Conservation (phyloP, 2,113 vertebrate species). For the Sylvia atricapilla region DNA sequence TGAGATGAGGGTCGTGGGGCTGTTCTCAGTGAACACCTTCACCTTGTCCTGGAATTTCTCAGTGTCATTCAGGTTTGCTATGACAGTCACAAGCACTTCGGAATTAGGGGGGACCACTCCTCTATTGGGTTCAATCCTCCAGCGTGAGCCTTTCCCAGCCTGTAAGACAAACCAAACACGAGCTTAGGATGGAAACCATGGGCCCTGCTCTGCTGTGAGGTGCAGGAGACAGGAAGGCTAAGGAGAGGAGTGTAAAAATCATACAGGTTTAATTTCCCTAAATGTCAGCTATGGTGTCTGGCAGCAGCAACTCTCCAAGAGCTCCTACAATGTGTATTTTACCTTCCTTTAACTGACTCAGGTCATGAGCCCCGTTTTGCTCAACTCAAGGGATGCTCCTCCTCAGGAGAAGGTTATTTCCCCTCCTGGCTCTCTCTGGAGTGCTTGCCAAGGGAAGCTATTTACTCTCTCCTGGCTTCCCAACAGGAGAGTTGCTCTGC, state of each 20-base stretch:
- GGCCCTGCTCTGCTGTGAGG: neutral
- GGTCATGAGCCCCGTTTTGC: neutral
- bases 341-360: neutral
- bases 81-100: constrained; percentile 70
- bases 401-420: neutral
- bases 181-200: neutral
- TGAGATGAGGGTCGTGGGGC: constrained; percentile 59
- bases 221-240: neutral
- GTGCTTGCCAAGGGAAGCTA: neutral
- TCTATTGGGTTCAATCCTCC: constrained; percentile 76
- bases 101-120: constrained; percentile 74
- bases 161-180: constrained; percentile 34
- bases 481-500: accelerated
- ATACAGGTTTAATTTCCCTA: neutral
- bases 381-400: neutral
- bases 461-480: neutral
- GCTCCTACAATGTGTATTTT: neutral
- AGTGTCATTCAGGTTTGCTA: constrained; percentile 79
- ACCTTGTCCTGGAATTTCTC: constrained; percentile 75
- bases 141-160: constrained; percentile 67
- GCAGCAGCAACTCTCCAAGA: neutral
- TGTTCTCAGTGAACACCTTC: constrained; percentile 74
- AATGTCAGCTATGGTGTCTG: accelerated
- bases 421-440: neutral
- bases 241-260: neutral